Conservation (phyloP, 2,888 invertebrate genomes). For the Pantelozetes paolii region DNA sequence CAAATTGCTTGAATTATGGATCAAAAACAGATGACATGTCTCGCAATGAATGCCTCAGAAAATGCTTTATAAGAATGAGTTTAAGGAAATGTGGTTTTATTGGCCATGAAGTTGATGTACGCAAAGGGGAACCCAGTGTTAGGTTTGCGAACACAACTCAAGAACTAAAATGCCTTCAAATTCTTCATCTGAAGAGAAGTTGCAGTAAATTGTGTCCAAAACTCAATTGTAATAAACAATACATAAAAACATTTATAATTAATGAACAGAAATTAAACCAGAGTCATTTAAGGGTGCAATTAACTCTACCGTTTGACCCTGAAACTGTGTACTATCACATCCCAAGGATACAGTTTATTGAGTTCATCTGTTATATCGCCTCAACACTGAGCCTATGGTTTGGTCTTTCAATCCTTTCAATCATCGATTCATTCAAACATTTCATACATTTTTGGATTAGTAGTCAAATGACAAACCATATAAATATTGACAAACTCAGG, state of each 20-base stretch:
- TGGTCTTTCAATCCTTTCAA: too few relatives aligned
- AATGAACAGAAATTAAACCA: neutral
- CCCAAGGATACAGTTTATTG: slow-evolving; percentile 1
- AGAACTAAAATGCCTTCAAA: neutral
- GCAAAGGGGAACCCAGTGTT: slow-evolving; percentile 17
- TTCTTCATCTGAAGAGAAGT: neutral
- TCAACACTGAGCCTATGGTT: slow-evolving; percentile 11
- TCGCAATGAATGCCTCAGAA: neutral
- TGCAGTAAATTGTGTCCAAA: slow-evolving; percentile 2
- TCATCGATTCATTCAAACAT: too few relatives aligned
- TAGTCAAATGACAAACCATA: too few relatives aligned
- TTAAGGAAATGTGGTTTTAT: neutral
- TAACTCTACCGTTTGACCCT: neutral
- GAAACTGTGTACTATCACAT: neutral
- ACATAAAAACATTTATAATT: neutral
- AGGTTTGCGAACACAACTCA: slow-evolving; percentile 17
- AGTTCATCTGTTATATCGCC: neutral
- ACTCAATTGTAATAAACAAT: neutral
- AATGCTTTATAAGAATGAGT: neutral
- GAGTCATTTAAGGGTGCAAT: neutral
- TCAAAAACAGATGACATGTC: neutral
- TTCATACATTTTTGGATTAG: too few relatives aligned
- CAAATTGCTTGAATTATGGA: neutral
- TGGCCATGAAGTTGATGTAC: slow-evolving; percentile 1
- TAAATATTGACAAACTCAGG: too few relatives aligned